phyloP scores from a whole-genome alignment of 2,797 vertebrate species.

The Graptemys geographica region DNA sequence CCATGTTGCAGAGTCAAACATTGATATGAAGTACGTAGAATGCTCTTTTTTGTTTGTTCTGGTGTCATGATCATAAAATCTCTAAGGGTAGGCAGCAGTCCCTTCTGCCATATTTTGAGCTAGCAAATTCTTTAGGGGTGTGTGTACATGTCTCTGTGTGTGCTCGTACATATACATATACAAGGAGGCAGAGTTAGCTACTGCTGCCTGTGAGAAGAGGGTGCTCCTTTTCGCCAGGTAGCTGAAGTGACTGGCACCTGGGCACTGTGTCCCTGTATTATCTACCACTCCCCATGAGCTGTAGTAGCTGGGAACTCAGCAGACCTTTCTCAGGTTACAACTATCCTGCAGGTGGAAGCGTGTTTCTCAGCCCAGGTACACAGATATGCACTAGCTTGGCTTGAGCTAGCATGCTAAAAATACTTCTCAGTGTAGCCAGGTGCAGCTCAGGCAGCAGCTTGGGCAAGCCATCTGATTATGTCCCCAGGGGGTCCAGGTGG shows the following conservation, averaged over 20 bases:
- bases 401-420: not conserved
- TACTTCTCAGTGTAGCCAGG: not conserved
- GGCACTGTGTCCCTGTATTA: not conserved
- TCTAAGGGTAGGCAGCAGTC: not conserved
- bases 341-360: not conserved
- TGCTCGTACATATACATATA: not conserved
- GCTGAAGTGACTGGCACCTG: not conserved
- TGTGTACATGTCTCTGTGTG: not conserved
- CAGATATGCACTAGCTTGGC: not conserved
- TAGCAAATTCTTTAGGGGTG: not conserved
- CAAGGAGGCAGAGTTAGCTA: not conserved
- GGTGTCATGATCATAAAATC: too few relatives aligned
- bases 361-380: not conserved
- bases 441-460: not conserved
- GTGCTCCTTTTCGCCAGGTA: not conserved
- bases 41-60: not conserved
- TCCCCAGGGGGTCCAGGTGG: not conserved
- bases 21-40: rapidly evolving
- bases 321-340: not conserved
- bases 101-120: not conserved
- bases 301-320: not conserved
- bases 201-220: not conserved
- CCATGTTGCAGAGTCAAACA: not conserved
- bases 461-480: not conserved
- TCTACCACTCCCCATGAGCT: not conserved